Conservation (phyloP, 2,888 invertebrate species). For the Microdon myrmicae region DNA sequence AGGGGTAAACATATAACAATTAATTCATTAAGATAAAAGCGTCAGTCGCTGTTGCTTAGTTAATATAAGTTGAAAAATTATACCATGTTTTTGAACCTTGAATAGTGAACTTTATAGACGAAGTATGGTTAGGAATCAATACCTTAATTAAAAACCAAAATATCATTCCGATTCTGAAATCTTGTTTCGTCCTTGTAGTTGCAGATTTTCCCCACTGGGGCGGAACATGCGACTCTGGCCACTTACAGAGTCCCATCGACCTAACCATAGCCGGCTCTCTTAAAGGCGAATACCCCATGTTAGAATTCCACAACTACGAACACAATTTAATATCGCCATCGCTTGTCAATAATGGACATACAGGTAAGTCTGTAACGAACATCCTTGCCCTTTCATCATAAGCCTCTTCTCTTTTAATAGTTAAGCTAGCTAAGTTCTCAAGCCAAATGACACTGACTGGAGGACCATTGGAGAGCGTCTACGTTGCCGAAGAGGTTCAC, state of each 20-base stretch:
- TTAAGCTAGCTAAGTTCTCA: constrained; percentile 59
- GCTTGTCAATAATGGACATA: constrained; percentile 65
- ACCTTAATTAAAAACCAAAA: background rate
- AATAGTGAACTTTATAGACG: too few relatives aligned
- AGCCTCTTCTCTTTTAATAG: constrained; percentile 43
- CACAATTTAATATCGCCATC: constrained; percentile 56
- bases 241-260: constrained; percentile 81
- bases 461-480: constrained; percentile 67
- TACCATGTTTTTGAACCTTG: too few relatives aligned
- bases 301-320: constrained; percentile 61
- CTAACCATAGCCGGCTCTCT: constrained; percentile 71
- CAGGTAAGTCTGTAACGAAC: constrained; percentile 56
- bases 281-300: constrained; percentile 63
- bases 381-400: background rate
- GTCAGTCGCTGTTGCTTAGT: too few relatives aligned
- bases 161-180: background rate
- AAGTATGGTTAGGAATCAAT: too few relatives aligned
- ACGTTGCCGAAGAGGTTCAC: constrained; percentile 78
- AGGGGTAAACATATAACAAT: too few relatives aligned
- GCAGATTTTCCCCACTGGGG: constrained; percentile 71
- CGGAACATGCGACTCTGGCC: constrained; percentile 73
- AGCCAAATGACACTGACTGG: constrained; percentile 66
- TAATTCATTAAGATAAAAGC: too few relatives aligned
- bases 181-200: constrained; percentile 8
- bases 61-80: too few relatives aligned